Evolutionary conservation across 2,888 invertebrate species (phyloP).

Genomic region (Drosophila prostipennis): DNA sequence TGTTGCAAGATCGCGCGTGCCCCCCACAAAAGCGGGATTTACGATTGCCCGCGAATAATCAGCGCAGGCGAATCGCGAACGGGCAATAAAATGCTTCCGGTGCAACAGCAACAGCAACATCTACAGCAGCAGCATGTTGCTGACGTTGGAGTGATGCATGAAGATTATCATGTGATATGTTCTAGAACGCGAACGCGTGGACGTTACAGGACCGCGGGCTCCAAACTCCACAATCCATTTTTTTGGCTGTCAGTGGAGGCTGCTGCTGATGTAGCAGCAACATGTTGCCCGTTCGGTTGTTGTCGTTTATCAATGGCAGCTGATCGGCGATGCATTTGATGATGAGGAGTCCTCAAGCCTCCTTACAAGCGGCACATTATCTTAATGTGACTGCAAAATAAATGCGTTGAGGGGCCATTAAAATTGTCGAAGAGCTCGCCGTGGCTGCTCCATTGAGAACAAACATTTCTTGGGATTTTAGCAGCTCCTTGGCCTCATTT

Average conservation of each 20-base stretch:
- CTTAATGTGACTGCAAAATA: constrained; percentile 77
- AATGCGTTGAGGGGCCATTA: constrained; percentile 61
- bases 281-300: constrained; percentile 47
- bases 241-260: constrained; percentile 51
- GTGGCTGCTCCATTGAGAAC: constrained; percentile 9
- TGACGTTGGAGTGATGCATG: constrained; percentile 79
- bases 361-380: constrained; percentile 74
- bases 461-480: constrained; percentile 31
- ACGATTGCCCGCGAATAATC: constrained; percentile 72
- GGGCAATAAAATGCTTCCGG: constrained; percentile 79
- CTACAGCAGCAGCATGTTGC: constrained; percentile 56
- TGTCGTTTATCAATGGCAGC: constrained; percentile 74
- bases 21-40: constrained; percentile 75
- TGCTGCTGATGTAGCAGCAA: constrained; percentile 41
- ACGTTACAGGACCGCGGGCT: constrained; percentile 41
- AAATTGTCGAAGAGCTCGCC: constrained; percentile 34
- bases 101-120: constrained; percentile 68
- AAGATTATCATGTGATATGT: constrained; percentile 80
- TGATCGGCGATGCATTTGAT: constrained; percentile 74
- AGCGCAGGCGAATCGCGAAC: constrained; percentile 75
- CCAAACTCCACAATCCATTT: constrained; percentile 58
- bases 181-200: constrained; percentile 69
- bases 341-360: constrained; percentile 63
- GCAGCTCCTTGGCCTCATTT: constrained; percentile 35
- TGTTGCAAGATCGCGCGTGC: constrained; percentile 67